Evolutionary conservation across 2,888 invertebrate genomes (phyloP).

Genomic region (Thalpophila matura): DNA sequence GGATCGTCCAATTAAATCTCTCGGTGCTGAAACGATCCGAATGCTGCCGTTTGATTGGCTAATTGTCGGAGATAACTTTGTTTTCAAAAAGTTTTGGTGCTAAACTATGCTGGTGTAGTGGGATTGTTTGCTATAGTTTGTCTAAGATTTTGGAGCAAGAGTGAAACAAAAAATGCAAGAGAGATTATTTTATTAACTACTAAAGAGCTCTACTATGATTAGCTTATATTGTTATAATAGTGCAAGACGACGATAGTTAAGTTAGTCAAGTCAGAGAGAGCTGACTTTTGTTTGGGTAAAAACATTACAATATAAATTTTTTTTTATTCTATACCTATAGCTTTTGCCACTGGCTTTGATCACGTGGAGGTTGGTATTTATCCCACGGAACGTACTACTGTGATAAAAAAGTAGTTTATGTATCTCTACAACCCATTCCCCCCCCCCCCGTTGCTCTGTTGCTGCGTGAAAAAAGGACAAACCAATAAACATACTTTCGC

Average conservation of each 20-base stretch:
- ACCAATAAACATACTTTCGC: too few species aligned
- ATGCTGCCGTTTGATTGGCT: constrained; percentile 62
- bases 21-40: constrained; percentile 49
- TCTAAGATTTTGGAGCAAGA: constrained; percentile 16
- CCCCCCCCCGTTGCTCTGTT: too few species aligned
- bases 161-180: neutral
- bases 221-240: neutral
- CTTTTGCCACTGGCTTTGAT: too few species aligned
- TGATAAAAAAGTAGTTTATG: too few species aligned
- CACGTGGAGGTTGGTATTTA: too few species aligned
- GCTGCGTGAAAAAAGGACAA: too few species aligned
- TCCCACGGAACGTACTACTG: too few species aligned
- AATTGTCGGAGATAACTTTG: constrained; percentile 59
- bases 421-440: too few species aligned
- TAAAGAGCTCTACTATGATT: neutral
- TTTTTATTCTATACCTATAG: too few species aligned
- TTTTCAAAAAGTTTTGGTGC: constrained; percentile 54
- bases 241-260: neutral
- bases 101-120: constrained; percentile 38
- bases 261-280: too few species aligned
- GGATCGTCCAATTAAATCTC: constrained; percentile 61
- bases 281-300: too few species aligned
- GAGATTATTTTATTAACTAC: neutral
- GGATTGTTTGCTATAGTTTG: constrained; percentile 29
- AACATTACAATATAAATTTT: too few species aligned